Conservation (phyloP, 2,797 vertebrate genomes). For the Hylomyscus alleni region DNA sequence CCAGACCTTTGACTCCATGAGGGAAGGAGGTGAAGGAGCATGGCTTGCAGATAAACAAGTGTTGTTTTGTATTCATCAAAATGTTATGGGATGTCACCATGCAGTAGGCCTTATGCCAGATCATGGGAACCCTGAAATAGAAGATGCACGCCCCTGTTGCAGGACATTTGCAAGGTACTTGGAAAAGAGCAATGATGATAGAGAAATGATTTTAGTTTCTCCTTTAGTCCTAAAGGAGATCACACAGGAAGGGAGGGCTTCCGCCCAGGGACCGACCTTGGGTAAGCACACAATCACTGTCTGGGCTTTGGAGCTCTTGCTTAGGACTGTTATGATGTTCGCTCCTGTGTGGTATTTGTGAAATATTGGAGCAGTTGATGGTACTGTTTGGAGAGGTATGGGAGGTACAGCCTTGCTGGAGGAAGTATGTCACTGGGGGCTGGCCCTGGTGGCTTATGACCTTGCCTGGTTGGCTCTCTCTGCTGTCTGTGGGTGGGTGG, state of each 20-base stretch:
- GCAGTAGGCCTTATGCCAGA: not conserved
- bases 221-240: not conserved
- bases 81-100: not conserved
- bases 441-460: not conserved
- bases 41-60: not conserved
- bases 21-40: not conserved
- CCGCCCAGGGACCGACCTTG: not conserved
- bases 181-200: not conserved
- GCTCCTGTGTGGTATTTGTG: not conserved
- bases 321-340: not conserved
- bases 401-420: not conserved
- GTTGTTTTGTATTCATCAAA: constrained; percentile 15
- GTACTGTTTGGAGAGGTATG: not conserved
- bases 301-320: not conserved
- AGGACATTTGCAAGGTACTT: not conserved
- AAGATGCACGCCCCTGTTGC: not conserved
- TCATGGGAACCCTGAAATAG: not conserved
- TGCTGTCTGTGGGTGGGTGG: not conserved
- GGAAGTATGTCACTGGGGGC: not conserved
- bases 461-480: not conserved
- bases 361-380: not conserved
- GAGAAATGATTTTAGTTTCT: not conserved
- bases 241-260: not conserved
- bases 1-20: not conserved
- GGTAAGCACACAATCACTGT: not conserved